Conservation (phyloP, 2,113 vertebrate genomes). For the Coryphaenoides rupestris region DNA sequence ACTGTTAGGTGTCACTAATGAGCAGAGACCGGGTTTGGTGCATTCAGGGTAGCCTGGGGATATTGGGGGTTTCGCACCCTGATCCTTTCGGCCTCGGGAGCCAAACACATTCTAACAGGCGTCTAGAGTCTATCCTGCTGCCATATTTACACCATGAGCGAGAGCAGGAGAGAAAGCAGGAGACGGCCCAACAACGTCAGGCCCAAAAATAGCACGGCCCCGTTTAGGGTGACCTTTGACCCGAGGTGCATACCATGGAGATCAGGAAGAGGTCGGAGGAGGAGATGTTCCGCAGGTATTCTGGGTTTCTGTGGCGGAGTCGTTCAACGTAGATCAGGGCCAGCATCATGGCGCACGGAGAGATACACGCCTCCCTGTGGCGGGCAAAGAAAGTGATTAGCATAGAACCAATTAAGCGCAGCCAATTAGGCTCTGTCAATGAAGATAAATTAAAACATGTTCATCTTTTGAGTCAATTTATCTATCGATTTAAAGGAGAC, state of each 20-base stretch:
- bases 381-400: background rate
- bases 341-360: constrained; percentile 97
- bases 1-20: too few species aligned
- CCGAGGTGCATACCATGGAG: constrained; percentile 84
- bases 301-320: constrained; percentile 92
- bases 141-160: background rate
- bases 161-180: background rate
- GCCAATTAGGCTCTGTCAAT: too few species aligned
- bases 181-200: background rate
- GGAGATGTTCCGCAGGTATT: constrained; percentile 95
- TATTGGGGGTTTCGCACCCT: too few species aligned
- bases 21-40: too few species aligned
- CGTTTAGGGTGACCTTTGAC: background rate
- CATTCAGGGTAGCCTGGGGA: too few species aligned
- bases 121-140: too few species aligned
- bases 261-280: constrained; percentile 98
- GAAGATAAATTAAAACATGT: too few species aligned
- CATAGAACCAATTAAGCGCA: background rate
- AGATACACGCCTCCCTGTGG: constrained; percentile 93
- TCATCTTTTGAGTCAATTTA: too few species aligned
- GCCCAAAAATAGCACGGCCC: constrained; percentile 1
- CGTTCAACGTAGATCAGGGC: constrained; percentile 97
- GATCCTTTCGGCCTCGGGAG: too few species aligned
- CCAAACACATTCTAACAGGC: too few species aligned
- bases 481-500: too few species aligned